Conservation (phyloP, 1,140 invertebrate genomes). For the Drosophila orena region DNA sequence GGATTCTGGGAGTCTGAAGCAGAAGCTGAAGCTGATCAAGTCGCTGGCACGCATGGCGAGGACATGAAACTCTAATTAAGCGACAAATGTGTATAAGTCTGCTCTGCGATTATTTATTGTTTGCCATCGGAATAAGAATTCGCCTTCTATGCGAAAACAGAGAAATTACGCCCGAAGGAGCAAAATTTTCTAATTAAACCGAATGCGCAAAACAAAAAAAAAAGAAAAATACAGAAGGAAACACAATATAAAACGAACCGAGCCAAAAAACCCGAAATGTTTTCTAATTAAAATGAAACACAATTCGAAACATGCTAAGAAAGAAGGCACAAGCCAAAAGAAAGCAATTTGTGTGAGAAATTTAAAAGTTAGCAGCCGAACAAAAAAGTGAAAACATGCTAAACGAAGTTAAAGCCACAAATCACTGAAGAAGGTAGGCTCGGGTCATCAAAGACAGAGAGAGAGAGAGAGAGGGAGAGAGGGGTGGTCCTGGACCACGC, state of each 20-base stretch:
- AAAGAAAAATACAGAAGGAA: conserved; percentile 10
- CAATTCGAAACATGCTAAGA: conserved; percentile 44
- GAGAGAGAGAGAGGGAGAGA: neutral
- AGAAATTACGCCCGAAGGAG: conserved; percentile 47
- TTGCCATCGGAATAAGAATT: conserved; percentile 46
- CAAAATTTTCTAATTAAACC: conserved; percentile 55
- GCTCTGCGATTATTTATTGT: conserved; percentile 68
- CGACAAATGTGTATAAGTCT: conserved; percentile 62
- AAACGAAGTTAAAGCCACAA: conserved; percentile 55
- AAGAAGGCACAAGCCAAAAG: conserved; percentile 37
- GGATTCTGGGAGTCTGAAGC: neutral
- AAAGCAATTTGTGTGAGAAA: conserved; percentile 46
- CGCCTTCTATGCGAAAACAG: conserved; percentile 17
- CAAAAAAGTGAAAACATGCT: conserved; percentile 45
- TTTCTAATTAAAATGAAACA: conserved; percentile 72
- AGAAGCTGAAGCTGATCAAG: conserved; percentile 38
- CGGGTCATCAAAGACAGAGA: conserved; percentile 4
- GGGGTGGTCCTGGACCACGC: conserved; percentile 10
- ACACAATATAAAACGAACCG: conserved; percentile 26
- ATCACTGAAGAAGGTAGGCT: conserved; percentile 57
- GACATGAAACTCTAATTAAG: conserved; percentile 74
- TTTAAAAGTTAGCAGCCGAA: conserved; percentile 53
- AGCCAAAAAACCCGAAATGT: conserved; percentile 54
- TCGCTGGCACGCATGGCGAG: conserved; percentile 46
- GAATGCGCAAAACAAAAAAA: conserved; percentile 24